These are phyloP conservation scores for Colletes gigas DNA, from an alignment of 1,140 invertebrate species.

Conservation along the genomic window DNA sequence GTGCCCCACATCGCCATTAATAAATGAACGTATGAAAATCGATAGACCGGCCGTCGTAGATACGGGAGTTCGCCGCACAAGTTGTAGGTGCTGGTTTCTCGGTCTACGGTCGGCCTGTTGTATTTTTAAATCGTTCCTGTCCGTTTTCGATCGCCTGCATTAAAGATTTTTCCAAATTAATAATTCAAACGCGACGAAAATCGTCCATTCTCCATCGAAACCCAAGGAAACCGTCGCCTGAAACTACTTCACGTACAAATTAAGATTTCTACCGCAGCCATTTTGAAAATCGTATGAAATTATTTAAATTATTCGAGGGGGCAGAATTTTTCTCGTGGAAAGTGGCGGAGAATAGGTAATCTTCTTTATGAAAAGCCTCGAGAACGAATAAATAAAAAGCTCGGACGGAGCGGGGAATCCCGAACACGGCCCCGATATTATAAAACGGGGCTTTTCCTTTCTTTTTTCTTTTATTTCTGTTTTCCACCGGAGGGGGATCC, in stretches of 20 bases:
- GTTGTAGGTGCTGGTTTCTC: background rate
- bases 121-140: slow-evolving; percentile 24
- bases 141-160: slow-evolving; percentile 23
- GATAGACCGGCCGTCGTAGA: slow-evolving; percentile 37
- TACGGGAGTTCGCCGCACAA: slow-evolving; percentile 25
- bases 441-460: background rate
- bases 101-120: background rate
- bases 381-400: too few relatives aligned
- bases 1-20: slow-evolving; percentile 56
- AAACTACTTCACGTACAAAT: too few relatives aligned
- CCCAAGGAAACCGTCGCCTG: too few relatives aligned
- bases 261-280: too few relatives aligned
- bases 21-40: slow-evolving; percentile 55
- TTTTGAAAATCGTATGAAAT: too few relatives aligned
- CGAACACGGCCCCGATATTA: background rate
- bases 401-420: background rate
- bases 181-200: too few relatives aligned
- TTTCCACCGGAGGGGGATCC: background rate
- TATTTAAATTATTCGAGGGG: too few relatives aligned
- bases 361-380: too few relatives aligned
- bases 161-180: background rate
- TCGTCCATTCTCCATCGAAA: too few relatives aligned
- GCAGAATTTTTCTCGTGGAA: too few relatives aligned
- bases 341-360: too few relatives aligned
- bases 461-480: background rate